A percentile compares a stretch with the other conserved stretches of the same genome.
These are phyloP conservation scores for Altica lythri DNA, from an alignment of 2,888 invertebrate genomes.

Conservation along the genomic window DNA sequence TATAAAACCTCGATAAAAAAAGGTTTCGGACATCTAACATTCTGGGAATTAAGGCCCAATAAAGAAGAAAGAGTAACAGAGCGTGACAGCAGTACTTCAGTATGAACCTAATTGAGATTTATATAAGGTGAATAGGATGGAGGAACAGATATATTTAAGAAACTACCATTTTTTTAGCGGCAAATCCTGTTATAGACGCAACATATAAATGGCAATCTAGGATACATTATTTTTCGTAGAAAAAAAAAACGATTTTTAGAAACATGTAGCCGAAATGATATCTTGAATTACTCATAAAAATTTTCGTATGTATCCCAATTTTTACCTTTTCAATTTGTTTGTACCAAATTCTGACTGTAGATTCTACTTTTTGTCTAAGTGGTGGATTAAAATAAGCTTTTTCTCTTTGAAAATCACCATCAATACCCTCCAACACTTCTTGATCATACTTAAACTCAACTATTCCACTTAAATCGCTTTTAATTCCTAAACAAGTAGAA, in stretches of 20 bases:
- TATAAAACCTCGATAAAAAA: no score
- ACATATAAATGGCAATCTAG: background rate
- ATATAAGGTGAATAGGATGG: no score
- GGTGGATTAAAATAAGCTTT: constrained; percentile 40
- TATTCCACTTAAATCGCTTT: constrained; percentile 67
- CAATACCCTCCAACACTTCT: constrained; percentile 62
- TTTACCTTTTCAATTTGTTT: constrained; percentile 73
- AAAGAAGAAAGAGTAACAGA: no score
- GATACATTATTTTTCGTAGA: background rate
- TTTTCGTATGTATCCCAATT: no score
- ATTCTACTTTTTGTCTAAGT: constrained; percentile 65
- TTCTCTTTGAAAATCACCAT: constrained; percentile 49
- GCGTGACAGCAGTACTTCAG: no score
- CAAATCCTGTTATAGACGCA: background rate
- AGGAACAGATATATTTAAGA: no score
- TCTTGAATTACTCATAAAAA: no score
- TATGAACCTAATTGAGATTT: no score
- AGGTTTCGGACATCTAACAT: no score
- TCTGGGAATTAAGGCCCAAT: no score
- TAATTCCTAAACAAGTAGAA: constrained; percentile 61
- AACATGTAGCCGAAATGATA: no score
- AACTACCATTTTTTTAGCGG: no score
- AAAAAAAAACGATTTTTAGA: background rate
- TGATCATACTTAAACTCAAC: constrained; percentile 66
- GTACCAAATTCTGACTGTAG: constrained; percentile 70